Base-by-base conservation (phyloP, 2,113 vertebrate species). In the mouse (Mus musculus) region DNA sequence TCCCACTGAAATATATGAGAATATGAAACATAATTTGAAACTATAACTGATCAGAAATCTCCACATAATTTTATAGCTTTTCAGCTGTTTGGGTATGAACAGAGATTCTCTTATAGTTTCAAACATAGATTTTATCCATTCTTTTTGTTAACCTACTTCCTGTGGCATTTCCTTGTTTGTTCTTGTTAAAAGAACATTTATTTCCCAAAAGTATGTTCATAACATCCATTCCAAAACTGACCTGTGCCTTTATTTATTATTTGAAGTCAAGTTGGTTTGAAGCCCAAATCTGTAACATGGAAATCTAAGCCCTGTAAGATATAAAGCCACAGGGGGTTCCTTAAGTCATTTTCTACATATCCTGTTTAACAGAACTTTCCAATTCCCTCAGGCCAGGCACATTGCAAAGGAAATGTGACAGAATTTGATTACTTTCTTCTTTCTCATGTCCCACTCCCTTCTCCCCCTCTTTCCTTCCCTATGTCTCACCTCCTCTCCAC, bases 21-120 rank as follows among this genome's bases (percentile, higher is more conserved):
- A 81, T 24, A 56, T 81, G 33, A 69, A 85, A 73, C 52, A 72
- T 54, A 94, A 71, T 5, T 95, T 92, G 80, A 63, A 91, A 91
- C 28, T 89, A 52, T 67, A 94, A 65, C 42, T 90, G 92, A 59
- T 49, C 39, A 52, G 7, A 80, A 56, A 80, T 13, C 61, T 30
- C 91, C 17, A 88, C 80, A 75, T 78, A 77, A 92, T 22, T 61
- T 73, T n/a, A 72, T 81, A 78, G 12, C n/a, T 24, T 91, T 95
- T 94, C 54, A 33, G 12, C 67, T 95, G 14, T 95, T 73, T 92
- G 63, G 5, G 20, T 63, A 30, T 92, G 49, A 92, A 78, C 42
- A 95, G 63, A 84, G 42, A 2, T 78, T 65, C 65, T 85, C 4
- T 93, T 67, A 72, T 0, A 93, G 56, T 75, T 52, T 84, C 7